Evolutionary conservation across 2,888 invertebrate genomes (phyloP).

Genomic region (Dicranocentrus wangi): DNA sequence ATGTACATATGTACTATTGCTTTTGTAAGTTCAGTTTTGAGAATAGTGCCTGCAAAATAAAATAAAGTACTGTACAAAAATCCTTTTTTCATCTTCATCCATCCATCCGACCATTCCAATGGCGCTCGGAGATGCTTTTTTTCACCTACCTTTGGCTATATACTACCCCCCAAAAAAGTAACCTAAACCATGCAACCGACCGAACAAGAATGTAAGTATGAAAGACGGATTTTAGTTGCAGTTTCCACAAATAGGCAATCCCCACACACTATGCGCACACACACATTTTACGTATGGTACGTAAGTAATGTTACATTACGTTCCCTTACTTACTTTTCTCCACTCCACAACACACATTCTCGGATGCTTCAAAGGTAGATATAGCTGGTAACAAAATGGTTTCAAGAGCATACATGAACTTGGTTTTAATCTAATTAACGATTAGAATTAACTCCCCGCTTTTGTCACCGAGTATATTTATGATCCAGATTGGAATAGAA

Average conservation of each 20-base stretch:
- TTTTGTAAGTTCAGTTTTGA: constrained; percentile 6
- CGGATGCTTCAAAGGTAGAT: not conserved
- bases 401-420: too few relatives aligned
- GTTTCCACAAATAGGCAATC: constrained; percentile 62
- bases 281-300: constrained; percentile 35
- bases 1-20: not conserved
- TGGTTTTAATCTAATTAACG: too few relatives aligned
- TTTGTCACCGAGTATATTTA: too few relatives aligned
- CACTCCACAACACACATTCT: not conserved
- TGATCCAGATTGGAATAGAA: not conserved
- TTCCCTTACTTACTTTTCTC: not conserved
- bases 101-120: not conserved
- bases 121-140: not conserved
- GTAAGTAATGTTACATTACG: constrained; percentile 15
- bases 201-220: constrained; percentile 24
- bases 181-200: constrained; percentile 24
- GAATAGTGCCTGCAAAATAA: constrained; percentile 38
- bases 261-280: constrained; percentile 23
- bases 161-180: constrained; percentile 16
- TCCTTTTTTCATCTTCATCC: not conserved
- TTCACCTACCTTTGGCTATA: not conserved
- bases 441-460: too few relatives aligned
- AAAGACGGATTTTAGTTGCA: constrained; percentile 41
- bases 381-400: too few relatives aligned
- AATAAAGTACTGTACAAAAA: constrained; percentile 38